Conservation (phyloP, 2,888 invertebrate genomes). For the Slavum lentiscoides region DNA sequence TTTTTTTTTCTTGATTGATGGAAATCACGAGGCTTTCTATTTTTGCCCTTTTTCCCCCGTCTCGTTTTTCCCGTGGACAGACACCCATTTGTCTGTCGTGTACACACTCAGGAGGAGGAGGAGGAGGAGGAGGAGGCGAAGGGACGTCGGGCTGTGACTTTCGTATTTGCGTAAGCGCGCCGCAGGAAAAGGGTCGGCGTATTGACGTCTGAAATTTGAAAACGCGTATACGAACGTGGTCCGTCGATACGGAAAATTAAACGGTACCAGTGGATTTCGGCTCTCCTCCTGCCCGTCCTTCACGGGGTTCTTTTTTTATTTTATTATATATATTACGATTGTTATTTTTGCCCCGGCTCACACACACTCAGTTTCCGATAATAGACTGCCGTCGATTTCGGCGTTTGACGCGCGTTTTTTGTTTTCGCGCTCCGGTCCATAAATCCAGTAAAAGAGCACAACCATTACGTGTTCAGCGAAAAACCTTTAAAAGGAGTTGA, state of each 20-base stretch:
- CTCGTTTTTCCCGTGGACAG: not conserved
- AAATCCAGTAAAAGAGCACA: too few species aligned
- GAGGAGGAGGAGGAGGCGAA: too few species aligned
- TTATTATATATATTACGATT: not conserved
- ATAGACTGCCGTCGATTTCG: too few species aligned
- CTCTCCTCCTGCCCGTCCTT: too few species aligned
- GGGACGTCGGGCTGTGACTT: not conserved
- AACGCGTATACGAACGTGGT: not conserved
- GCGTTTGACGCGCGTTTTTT: too few species aligned
- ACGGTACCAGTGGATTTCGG: not conserved
- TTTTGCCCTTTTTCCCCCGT: not conserved
- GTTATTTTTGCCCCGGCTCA: too few species aligned
- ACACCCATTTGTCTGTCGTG: constrained; percentile 21
- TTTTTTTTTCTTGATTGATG: constrained; percentile 44
- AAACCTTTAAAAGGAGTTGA: too few species aligned
- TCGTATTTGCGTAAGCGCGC: too few species aligned
- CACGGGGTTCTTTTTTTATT: too few species aligned
- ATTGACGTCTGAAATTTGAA: not conserved
- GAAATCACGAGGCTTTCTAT: constrained; percentile 17
- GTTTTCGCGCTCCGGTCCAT: too few species aligned
- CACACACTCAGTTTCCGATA: too few species aligned
- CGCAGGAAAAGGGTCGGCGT: not conserved
- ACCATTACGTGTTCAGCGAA: too few species aligned
- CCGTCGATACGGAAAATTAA: not conserved
- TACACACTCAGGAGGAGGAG: not conserved